phyloP scores from a whole-genome alignment of 2,797 vertebrate genomes.

The Myotis daubentonii region DNA sequence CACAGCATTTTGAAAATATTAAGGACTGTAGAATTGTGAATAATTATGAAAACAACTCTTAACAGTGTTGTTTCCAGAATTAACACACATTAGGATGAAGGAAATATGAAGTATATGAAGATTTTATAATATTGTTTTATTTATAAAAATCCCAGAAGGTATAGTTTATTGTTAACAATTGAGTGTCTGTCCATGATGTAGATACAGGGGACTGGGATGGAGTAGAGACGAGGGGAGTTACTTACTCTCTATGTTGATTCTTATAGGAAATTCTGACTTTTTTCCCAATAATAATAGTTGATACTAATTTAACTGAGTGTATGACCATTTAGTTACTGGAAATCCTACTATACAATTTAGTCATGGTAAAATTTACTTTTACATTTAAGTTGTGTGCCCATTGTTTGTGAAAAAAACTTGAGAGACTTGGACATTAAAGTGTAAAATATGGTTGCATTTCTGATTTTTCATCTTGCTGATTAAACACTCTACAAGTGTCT shows the following conservation, averaged over 20 bases:
- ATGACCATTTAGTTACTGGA: background rate
- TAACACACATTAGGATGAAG: background rate
- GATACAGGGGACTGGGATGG: background rate
- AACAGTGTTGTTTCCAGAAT: background rate
- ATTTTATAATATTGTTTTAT: background rate
- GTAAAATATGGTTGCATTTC: background rate
- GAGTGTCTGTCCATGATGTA: background rate
- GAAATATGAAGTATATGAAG: slow-evolving; percentile 18
- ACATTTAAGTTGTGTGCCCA: background rate
- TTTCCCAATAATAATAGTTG: background rate
- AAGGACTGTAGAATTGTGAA: slow-evolving; percentile 15
- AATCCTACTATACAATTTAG: background rate
- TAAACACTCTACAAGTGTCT: slow-evolving; percentile 33
- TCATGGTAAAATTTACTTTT: background rate
- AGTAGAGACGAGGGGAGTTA: background rate
- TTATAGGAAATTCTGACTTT: background rate
- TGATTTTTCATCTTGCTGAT: slow-evolving; percentile 45
- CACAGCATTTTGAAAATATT: background rate
- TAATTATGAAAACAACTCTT: background rate
- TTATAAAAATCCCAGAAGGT: background rate
- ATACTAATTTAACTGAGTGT: background rate
- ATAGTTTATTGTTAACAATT: background rate
- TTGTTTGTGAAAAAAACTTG: background rate
- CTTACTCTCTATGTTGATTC: background rate
- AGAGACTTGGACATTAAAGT: background rate